phyloP scores from a whole-genome alignment of 2,113 vertebrate species.

The Macrotis lagotis region DNA sequence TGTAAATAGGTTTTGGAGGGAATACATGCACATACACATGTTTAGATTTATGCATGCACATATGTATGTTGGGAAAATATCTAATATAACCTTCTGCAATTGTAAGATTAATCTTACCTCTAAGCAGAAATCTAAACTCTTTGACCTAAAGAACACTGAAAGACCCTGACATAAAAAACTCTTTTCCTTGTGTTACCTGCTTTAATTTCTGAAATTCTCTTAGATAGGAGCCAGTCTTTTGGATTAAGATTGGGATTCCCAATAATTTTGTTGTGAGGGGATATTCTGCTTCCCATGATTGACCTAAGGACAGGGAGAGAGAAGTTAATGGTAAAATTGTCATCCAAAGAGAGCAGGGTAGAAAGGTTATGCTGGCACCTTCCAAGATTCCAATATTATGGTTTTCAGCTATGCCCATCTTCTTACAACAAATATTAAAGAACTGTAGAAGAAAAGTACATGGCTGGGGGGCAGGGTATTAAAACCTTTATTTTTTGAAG shows the following conservation, averaged over 20 bases:
- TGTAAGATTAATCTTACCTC: neutral
- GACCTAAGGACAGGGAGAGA: constrained; percentile 25
- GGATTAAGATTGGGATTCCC: neutral
- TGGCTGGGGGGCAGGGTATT: neutral
- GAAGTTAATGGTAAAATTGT: neutral
- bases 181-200: neutral
- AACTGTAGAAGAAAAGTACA: neutral
- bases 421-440: neutral
- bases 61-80: neutral
- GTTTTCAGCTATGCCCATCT: neutral
- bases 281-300: constrained; percentile 31
- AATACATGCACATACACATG: too few species aligned
- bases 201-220: neutral
- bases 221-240: neutral
- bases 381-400: constrained; percentile 25
- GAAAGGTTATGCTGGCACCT: neutral
- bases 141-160: neutral
- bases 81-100: neutral
- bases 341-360: neutral
- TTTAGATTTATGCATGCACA: neutral
- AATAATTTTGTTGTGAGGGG: neutral
- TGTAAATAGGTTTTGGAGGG: neutral
- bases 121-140: constrained; percentile 19
- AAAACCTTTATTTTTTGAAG: neutral
- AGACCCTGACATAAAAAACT: neutral